Evolutionary conservation across 2,797 vertebrate genomes (phyloP).

Genomic region (Amphiprion clarkii): DNA sequence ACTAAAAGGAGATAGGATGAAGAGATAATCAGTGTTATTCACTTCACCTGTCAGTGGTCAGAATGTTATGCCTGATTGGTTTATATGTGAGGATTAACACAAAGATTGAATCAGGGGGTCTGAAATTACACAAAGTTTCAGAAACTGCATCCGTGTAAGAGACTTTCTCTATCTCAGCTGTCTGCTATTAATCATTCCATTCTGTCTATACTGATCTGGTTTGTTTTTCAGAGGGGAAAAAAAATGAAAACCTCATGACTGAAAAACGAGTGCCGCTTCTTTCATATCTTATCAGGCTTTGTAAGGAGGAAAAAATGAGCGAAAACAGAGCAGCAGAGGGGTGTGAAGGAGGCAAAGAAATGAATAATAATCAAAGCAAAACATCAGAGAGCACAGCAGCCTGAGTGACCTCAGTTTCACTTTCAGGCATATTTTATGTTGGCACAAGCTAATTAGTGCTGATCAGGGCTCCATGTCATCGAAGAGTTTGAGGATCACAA

Average conservation of each 20-base stretch:
- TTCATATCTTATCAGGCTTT: conserved; percentile 36
- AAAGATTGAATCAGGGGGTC: background rate
- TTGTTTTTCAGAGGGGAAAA: conserved; percentile 20
- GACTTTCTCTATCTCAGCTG: background rate
- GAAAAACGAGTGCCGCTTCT: conserved; percentile 3
- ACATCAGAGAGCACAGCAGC: background rate
- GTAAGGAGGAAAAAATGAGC: background rate
- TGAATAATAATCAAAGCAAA: conserved; percentile 35
- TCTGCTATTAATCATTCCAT: conserved; percentile 15
- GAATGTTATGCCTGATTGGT: too few relatives aligned
- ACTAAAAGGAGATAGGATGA: too few relatives aligned
- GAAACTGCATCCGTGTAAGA: background rate
- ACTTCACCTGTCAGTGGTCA: too few relatives aligned
- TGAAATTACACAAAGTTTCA: background rate
- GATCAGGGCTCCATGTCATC: conserved; percentile 25
- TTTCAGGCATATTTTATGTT: conserved; percentile 24
- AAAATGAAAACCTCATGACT: background rate
- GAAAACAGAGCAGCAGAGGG: conserved; percentile 4
- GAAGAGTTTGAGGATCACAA: conserved; percentile 24
- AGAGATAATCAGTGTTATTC: too few relatives aligned
- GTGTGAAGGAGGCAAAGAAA: background rate
- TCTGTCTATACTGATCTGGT: conserved; percentile 2
- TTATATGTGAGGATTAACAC: too few relatives aligned
- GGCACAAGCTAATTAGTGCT: conserved; percentile 44
- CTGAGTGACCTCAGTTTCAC: conserved; percentile 29